These are phyloP conservation scores for Momotus momota DNA, from an alignment of 2,797 vertebrate genomes.

Conservation along the genomic window DNA sequence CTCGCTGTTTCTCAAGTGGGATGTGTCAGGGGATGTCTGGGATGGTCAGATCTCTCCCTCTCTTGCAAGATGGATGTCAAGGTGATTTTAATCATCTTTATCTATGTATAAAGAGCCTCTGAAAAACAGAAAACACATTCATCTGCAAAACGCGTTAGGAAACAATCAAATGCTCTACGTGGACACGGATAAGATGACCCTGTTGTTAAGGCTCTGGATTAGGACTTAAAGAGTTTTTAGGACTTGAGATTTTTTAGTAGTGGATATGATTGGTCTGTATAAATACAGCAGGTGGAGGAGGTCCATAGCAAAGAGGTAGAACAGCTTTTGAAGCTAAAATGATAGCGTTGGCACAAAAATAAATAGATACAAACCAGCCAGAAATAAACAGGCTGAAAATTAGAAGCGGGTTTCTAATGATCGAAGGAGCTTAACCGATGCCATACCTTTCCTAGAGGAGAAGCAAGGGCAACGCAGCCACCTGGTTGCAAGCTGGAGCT, in stretches of 20 bases:
- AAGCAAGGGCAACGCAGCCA: background rate
- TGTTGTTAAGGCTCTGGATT: background rate
- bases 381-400: constrained; percentile 51
- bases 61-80: constrained; percentile 8
- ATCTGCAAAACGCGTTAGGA: background rate
- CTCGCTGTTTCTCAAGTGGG: background rate
- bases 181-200: background rate
- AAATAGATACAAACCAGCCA: constrained; percentile 25
- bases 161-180: background rate
- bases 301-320: constrained; percentile 33
- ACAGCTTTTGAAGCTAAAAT: constrained; percentile 39
- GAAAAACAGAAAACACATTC: constrained; percentile 37
- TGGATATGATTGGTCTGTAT: constrained; percentile 24
- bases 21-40: background rate
- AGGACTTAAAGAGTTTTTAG: background rate
- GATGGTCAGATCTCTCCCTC: background rate
- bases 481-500: background rate
- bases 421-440: background rate
- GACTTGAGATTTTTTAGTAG: background rate
- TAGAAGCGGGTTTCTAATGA: background rate
- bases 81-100: constrained; percentile 41
- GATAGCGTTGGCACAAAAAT: background rate
- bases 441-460: background rate
- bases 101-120: background rate
- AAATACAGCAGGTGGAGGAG: constrained; percentile 69